phyloP scores from a whole-genome alignment of 2,113 vertebrate genomes.

The Lipotes vexillifer region DNA sequence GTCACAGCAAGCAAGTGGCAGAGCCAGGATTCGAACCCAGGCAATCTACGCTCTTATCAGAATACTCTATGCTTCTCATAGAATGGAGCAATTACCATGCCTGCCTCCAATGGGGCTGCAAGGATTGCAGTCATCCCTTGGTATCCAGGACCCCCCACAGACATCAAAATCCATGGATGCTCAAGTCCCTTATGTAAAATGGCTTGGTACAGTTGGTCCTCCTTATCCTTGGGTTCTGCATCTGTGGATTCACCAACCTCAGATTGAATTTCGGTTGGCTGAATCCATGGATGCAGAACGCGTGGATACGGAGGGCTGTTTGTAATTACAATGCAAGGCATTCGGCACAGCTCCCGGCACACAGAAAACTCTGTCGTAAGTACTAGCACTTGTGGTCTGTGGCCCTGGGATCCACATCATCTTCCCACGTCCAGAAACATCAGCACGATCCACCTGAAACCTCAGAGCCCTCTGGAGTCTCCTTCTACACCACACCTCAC shows the following conservation, averaged over 20 bases:
- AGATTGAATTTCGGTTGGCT: background rate
- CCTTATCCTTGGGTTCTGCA: background rate
- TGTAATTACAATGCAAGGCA: background rate
- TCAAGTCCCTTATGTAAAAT: background rate
- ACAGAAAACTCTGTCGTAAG: fast-evolving
- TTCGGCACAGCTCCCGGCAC: background rate
- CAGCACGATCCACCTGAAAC: background rate
- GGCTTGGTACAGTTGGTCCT: background rate
- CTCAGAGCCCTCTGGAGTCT: background rate
- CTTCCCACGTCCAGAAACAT: background rate
- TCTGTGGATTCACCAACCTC: background rate
- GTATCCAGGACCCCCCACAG: background rate
- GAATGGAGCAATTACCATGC: background rate
- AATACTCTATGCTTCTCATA: fast-evolving
- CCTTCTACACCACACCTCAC: background rate
- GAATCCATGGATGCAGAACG: background rate
- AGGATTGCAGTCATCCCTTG: background rate
- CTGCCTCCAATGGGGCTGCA: fast-evolving
- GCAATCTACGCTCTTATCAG: background rate
- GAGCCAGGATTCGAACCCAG: background rate
- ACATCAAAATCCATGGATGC: background rate
- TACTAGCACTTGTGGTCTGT: no score
- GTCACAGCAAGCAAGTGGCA: background rate
- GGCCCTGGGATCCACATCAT: background rate
- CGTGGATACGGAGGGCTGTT: background rate